Conservation (phyloP, 2,797 vertebrate genomes). For the Ceryle rudis region DNA sequence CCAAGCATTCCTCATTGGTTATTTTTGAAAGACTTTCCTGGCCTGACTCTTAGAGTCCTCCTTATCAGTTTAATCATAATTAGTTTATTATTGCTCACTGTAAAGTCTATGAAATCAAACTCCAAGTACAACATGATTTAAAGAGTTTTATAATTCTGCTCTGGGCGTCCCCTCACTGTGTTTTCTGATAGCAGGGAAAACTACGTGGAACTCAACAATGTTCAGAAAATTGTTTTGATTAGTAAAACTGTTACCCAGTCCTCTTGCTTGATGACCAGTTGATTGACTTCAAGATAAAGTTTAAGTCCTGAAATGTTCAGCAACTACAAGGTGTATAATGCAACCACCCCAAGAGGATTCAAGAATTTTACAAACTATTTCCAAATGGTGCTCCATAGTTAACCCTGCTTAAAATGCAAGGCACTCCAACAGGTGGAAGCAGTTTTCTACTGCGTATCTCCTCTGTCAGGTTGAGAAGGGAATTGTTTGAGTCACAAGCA, state of each 20-base stretch:
- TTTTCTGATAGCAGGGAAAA: conserved; percentile 61
- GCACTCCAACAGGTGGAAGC: conserved; percentile 77
- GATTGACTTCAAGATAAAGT: conserved; percentile 76
- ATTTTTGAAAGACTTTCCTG: conserved; percentile 63
- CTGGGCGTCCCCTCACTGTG: background rate
- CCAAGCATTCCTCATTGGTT: conserved; percentile 46
- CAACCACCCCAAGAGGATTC: conserved; percentile 60
- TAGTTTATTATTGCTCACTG: conserved; percentile 68
- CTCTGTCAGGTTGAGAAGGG: conserved; percentile 58
- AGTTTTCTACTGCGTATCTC: conserved; percentile 65
- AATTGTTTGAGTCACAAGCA: conserved; percentile 36
- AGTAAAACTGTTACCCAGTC: conserved; percentile 67
- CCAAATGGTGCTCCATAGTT: conserved; percentile 79
- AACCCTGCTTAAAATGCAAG: conserved; percentile 77
- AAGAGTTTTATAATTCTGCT: conserved; percentile 49
- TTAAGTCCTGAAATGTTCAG: conserved; percentile 69
- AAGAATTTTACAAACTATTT: conserved; percentile 78
- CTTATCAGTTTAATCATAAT: conserved; percentile 69
- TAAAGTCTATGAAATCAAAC: conserved; percentile 67
- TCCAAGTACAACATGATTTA: conserved; percentile 56
- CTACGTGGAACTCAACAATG: conserved; percentile 51
- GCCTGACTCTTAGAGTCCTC: conserved; percentile 28
- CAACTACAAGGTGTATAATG: conserved; percentile 66
- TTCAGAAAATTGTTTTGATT: conserved; percentile 78
- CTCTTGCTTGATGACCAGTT: conserved; percentile 68